Evolutionary conservation across 2,797 vertebrate species (phyloP), one percentile per base, ranked within the genome.

Genomic region (Salarias fasciatus): DNA sequence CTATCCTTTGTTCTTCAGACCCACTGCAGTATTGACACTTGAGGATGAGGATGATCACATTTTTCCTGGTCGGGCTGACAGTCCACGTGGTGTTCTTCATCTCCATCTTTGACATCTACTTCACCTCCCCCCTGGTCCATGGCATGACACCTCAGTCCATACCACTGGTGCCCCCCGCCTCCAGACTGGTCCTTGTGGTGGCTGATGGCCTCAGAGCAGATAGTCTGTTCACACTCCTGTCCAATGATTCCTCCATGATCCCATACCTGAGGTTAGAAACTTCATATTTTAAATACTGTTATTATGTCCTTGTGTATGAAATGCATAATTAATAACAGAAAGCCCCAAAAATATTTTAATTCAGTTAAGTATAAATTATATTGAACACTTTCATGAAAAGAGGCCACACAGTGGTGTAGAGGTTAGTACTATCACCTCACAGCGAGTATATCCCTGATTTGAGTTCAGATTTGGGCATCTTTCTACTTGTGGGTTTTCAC

Each of bases 51-150:
- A 86, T 94, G 90, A 87, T 90, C 8, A 79, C 92, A 5, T 97
- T 98, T 83, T 90, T 98, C 31, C 31, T 96, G 0, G 77, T 95
- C 41, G 97, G 95, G 15, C 86, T 99, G 74, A 70, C 93, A 3
- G 93, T 99, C 70, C 97, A 99, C n/a, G 86, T 94, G 30, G 91
- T 99, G 40, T 98, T 99, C 91, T 95, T 99, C 80, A 50, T 92
- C 53, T 98, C 97, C 37, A 98, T 99, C 82, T 99, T 99, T 88
- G 96, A 99, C 83, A 99, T 99, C 82, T 99, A 99, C 86, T 98
- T 99, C 91, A 99, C 94, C 0, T 99, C 97, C 61, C 98, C 98
- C 3, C 79, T 99, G 64, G 96, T 99, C 56, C 97, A 98, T 7
- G 97, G 97, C 28, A 99, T 97, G 96, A 93, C 92, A 11, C 96